Base-by-base conservation (phyloP, 2,888 invertebrate genomes). In the Xestia c-nigrum region DNA sequence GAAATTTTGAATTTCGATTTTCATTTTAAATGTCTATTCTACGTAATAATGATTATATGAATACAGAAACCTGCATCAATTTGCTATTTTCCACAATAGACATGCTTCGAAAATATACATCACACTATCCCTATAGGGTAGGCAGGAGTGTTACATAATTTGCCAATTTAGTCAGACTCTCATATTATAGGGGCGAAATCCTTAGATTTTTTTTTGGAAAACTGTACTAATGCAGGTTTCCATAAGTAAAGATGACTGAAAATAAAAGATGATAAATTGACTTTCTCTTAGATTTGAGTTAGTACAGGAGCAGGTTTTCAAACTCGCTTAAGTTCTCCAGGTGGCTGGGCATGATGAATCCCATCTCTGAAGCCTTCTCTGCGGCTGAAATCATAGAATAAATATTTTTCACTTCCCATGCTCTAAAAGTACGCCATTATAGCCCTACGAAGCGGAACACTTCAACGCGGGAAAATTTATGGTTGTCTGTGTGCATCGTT, bases 1-100 rank as follows among this genome's bases (percentile, higher is more conserved):
- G 69, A 83, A 78, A 77, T 78, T 78, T 80, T 61, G 46, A 78
- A 70, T 83, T 83, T 83, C 77, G 31, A 64, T 55, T 77, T 61
- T 59, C 43, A 24, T 73, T 78, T 78, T 57, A 1, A 46, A 72
- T 65, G 24, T 24, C 78, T 78, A 80, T 80, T 59, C 78, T 78
- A 80, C 57, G 1, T 73, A 38, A 59, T 52, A n/a, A 78, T 65
- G 5, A 16, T 50, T 7, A 19, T 38, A 72, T 80, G 65, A 12
- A 19, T 59, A 46, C 1, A 12, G 52, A 65, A 80, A 52, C 52
- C n/a, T 73, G 80, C 46, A 1, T 61, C 43, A 80, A 38, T 73
- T 65, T 21, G 14, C 9, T 59, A n/a, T 38, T 59, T 73, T 21
- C 6, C 14, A 50, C 6, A 73, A 19, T 50, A 80, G 80, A 57